Conservation (phyloP, 2,113 vertebrate species). For the Hylia prasina region DNA sequence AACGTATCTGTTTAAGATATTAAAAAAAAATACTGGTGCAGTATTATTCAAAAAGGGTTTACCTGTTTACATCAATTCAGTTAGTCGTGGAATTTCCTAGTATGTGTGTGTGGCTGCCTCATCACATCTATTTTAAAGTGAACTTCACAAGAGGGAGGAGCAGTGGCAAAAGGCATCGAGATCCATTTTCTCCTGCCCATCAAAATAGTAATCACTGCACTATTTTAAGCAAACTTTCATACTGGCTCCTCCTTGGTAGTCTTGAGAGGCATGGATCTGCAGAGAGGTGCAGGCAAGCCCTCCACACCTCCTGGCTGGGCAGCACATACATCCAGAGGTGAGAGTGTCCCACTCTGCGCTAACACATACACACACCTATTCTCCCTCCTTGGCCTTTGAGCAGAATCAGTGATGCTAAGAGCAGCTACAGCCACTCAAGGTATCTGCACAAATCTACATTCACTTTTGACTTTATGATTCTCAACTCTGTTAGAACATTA, state of each 20-base stretch:
- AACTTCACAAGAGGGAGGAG: neutral
- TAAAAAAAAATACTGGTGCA: neutral
- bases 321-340: neutral
- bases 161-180: neutral
- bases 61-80: neutral
- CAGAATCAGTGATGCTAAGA: neutral
- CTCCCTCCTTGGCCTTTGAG: accelerated
- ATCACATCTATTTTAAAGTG: neutral
- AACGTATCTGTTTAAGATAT: neutral
- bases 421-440: neutral
- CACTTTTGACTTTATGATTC: neutral
- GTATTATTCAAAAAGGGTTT: neutral
- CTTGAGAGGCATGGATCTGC: neutral
- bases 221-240: neutral
- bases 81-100: neutral
- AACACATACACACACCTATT: neutral
- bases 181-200: neutral
- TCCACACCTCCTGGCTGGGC: neutral
- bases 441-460: neutral
- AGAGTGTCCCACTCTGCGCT: neutral
- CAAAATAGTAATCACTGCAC: neutral
- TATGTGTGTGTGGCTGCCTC: neutral
- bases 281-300: neutral
- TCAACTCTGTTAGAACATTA: neutral
- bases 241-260: neutral